Evolutionary conservation across 2,888 invertebrate genomes (phyloP).

Genomic region (Mythimna albipuncta): DNA sequence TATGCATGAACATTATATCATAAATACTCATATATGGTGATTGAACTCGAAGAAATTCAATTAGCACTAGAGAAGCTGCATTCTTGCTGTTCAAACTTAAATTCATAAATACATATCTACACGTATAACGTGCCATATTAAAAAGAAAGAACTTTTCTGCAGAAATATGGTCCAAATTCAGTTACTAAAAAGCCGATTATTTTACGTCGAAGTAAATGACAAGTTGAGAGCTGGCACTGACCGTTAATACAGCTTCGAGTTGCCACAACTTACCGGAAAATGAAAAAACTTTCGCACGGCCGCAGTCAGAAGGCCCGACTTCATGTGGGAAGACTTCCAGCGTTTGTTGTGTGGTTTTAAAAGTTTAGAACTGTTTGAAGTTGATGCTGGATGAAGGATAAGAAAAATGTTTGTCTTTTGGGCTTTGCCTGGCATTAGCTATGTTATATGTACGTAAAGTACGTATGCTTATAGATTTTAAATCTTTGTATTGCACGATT

Average conservation of each 20-base stretch:
- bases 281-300: conserved; percentile 45
- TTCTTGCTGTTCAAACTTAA: too few species aligned
- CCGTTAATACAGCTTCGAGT: conserved; percentile 19
- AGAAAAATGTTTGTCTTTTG: not conserved
- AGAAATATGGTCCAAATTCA: not conserved
- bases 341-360: conserved; percentile 9
- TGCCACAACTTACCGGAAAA: conserved; percentile 29
- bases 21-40: too few species aligned
- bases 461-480: not conserved
- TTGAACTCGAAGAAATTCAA: too few species aligned
- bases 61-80: too few species aligned
- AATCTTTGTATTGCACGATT: not conserved
- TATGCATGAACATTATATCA: not conserved
- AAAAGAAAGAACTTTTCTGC: not conserved
- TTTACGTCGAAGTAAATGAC: not conserved
- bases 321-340: conserved; percentile 10
- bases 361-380: conserved; percentile 18
- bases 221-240: conserved; percentile 11
- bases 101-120: too few species aligned
- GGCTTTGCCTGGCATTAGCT: too few species aligned
- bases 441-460: too few species aligned
- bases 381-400: not conserved
- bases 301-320: not conserved
- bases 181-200: not conserved
- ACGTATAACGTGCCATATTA: too few species aligned